A percentile compares a stretch with the other conserved stretches of the same genome.
Conservation (phyloP, 1,140 invertebrate species). For the Orius insidiosus region DNA sequence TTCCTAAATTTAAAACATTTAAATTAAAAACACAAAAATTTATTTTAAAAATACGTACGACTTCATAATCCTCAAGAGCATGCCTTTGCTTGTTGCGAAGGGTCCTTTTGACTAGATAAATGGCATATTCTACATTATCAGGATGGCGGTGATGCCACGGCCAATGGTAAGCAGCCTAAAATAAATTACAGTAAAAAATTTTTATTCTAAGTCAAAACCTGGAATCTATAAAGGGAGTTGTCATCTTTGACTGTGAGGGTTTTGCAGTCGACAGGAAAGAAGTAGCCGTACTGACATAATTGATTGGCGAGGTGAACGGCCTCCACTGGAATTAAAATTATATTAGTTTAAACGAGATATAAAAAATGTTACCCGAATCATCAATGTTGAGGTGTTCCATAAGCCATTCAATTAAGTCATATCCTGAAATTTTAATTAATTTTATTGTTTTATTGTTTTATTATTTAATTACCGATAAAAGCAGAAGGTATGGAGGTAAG, state of each 20-base stretch:
- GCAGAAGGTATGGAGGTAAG: constrained; percentile 85
- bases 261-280: constrained; percentile 88
- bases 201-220: constrained; percentile 34
- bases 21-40: constrained; percentile 17
- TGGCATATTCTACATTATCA: constrained; percentile 87
- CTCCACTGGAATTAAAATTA: constrained; percentile 44
- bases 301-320: constrained; percentile 86
- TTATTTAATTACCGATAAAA: constrained; percentile 70
- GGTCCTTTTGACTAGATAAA: constrained; percentile 80
- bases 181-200: constrained; percentile 7
- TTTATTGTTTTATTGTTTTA: too few species aligned
- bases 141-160: constrained; percentile 50
- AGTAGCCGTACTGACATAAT: constrained; percentile 89
- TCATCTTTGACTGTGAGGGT: constrained; percentile 83
- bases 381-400: constrained; percentile 80
- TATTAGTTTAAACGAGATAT: not conserved
- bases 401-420: constrained; percentile 90
- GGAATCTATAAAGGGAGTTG: constrained; percentile 89
- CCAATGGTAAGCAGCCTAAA: constrained; percentile 57
- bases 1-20: too few species aligned
- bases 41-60: constrained; percentile 28
- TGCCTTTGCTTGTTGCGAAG: constrained; percentile 85
- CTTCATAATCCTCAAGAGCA: constrained; percentile 82
- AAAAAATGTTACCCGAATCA: constrained; percentile 46
- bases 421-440: constrained; percentile 41